Percentiles rank a stretch among this genome's conserved stretches.
These are phyloP conservation scores for Acestrorhynchus altus DNA, from an alignment of 2,797 vertebrate species.

Conservation along the genomic window DNA sequence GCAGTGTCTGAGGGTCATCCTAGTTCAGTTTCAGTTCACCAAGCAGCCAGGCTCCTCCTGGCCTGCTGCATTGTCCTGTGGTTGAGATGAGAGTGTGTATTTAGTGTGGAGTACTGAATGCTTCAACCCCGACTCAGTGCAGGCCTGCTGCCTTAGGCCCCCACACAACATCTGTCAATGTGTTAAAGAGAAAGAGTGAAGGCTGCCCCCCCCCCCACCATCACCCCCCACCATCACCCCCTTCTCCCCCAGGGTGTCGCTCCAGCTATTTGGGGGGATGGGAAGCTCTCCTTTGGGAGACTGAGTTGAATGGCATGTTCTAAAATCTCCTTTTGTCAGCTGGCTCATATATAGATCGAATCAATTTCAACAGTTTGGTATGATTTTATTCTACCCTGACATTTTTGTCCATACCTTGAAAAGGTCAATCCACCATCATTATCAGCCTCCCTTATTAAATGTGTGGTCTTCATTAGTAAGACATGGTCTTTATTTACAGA, in stretches of 20 bases:
- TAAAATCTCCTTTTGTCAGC: conserved; percentile 23
- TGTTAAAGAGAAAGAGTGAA: conserved; percentile 61
- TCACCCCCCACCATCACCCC: conserved; percentile 68
- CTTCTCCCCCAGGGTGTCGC: conserved; percentile 56
- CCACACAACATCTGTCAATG: conserved; percentile 72
- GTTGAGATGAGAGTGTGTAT: conserved; percentile 47
- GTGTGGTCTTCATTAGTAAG: conserved; percentile 18
- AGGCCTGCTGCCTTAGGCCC: conserved; percentile 66
- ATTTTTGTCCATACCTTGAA: conserved; percentile 10
- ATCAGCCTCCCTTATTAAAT: background rate
- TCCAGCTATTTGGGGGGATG: conserved; percentile 70
- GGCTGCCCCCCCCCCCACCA: conserved; percentile 72
- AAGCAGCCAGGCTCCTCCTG: conserved; percentile 37
- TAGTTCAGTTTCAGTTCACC: conserved; percentile 37
- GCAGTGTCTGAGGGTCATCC: conserved; percentile 26
- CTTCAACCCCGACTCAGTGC: conserved; percentile 19
- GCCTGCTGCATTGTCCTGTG: conserved; percentile 32
- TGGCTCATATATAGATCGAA: background rate
- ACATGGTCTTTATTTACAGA: conserved; percentile 26
- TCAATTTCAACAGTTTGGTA: background rate
- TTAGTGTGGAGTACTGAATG: conserved; percentile 9
- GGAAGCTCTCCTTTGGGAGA: conserved; percentile 50
- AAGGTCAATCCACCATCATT: conserved; percentile 32
- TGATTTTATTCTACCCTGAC: conserved; percentile 1
- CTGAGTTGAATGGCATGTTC: conserved; percentile 19